Base-by-base conservation (phyloP, 2,113 vertebrate genomes). In the Chelonoidis abingdonii region DNA sequence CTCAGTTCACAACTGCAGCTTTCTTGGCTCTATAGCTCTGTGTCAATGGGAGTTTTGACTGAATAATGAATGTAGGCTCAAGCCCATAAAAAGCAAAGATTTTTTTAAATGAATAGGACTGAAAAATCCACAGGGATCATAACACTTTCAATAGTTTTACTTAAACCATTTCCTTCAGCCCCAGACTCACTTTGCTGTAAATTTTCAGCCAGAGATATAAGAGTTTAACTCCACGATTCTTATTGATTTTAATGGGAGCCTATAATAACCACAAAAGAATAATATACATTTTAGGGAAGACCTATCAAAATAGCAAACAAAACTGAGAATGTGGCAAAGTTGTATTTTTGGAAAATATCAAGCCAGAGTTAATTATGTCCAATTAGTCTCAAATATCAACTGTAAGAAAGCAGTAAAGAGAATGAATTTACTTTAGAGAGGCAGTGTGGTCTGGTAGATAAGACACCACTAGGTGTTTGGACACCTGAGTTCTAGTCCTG, bases 11-110 rank as follows among this genome's bases (percentile, higher is more conserved):
- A 92, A 75, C 27, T 78, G 9, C 89, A 95, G 80, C 91, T 65
- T 94, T 88, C 53, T 75, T 85, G 47, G 2, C 44, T 89, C 5
- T 53, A 7, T 93, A 94, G 89, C 94, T 62, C 57, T 97, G 86
- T 2, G 88, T 19, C 38, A 95, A 49, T 84, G 93, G 49, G 49
- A 83, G 22, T 83, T 95, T 62, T 62, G 29, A 62, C 16, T 62
- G 59, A 62, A 13, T 62, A 62, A 62, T 31, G 59, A 29, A 8
- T 88, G 57, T 91, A 88, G 86, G 86, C 82, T 82, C 82, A 90
- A 95, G 53, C 65, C 79, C 79, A 84, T 53, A 80, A 75, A 89
- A 62, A 62, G 57, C 59, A 31, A 29, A 14, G 12, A 6, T 3
- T 16, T 7, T 57, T 59, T 62, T 31, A 16, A 62, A 62, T 31